Conservation (phyloP, 2,113 vertebrate species). For the Mormoops blainvillei region DNA sequence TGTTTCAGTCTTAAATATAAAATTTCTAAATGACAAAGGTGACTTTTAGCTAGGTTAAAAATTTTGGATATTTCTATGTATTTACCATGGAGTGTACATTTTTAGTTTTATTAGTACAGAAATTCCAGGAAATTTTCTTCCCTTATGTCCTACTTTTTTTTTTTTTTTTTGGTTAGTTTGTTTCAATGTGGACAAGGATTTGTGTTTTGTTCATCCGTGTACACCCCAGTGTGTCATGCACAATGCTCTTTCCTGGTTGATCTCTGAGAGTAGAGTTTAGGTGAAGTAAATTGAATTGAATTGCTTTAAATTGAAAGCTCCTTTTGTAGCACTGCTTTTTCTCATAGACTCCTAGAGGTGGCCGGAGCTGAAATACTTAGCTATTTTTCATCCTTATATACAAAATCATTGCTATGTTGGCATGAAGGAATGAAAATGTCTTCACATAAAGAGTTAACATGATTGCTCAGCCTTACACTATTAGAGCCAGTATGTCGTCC, state of each 20-base stretch:
- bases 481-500: background rate
- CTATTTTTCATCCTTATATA: constrained; percentile 7
- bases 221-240: background rate
- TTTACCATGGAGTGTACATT: background rate
- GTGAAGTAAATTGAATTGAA: background rate
- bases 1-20: background rate
- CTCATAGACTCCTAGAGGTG: background rate
- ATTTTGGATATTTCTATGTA: background rate
- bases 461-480: background rate
- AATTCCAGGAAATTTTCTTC: background rate
- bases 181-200: background rate
- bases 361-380: background rate
- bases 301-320: background rate
- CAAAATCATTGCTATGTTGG: background rate
- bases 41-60: background rate
- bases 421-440: background rate
- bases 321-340: background rate
- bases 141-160: background rate
- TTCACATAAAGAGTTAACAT: background rate
- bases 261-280: background rate
- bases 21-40: background rate
- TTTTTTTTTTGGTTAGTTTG: background rate
- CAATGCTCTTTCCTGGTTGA: background rate
- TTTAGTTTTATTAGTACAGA: background rate
- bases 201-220: background rate